phyloP scores from a whole-genome alignment of 2,888 invertebrate species.

The Yponomeuta malinellus region DNA sequence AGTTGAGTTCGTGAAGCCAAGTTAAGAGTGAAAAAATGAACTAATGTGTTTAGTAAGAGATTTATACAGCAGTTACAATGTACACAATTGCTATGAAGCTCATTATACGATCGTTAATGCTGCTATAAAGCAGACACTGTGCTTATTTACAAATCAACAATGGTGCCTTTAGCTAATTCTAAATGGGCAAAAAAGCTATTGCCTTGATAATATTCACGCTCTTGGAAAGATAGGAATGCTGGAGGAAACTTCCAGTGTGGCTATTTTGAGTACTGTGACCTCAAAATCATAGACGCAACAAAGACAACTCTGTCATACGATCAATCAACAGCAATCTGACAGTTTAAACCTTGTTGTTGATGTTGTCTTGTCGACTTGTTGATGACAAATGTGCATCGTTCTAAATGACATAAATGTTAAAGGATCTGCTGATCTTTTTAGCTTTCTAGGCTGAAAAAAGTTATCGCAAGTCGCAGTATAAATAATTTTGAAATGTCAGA shows the following conservation, averaged over 20 bases:
- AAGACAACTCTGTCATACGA: not conserved
- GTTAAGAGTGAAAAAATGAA: not conserved
- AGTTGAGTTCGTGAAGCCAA: not conserved
- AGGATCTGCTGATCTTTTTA: too few relatives aligned
- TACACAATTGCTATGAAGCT: conserved; percentile 5
- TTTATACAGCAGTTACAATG: not conserved
- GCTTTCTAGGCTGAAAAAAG: too few relatives aligned
- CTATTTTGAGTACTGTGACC: not conserved
- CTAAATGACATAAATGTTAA: too few relatives aligned
- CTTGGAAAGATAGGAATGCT: not conserved
- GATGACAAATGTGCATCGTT: too few relatives aligned
- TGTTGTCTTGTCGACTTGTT: too few relatives aligned
- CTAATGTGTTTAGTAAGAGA: not conserved
- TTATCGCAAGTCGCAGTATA: too few relatives aligned
- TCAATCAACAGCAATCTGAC: not conserved
- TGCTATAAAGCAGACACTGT: not conserved
- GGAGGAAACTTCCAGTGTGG: not conserved
- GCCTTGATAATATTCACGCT: not conserved
- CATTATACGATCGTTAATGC: conserved; percentile 12
- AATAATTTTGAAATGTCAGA: too few relatives aligned
- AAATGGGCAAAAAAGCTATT: conserved; percentile 2
- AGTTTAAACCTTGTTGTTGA: too few relatives aligned
- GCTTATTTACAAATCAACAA: conserved; percentile 10
- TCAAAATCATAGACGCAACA: not conserved
- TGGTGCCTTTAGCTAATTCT: conserved; percentile 3